Evolutionary conservation across 2,797 vertebrate species (phyloP).

Genomic region (Rhynchonycteris naso): DNA sequence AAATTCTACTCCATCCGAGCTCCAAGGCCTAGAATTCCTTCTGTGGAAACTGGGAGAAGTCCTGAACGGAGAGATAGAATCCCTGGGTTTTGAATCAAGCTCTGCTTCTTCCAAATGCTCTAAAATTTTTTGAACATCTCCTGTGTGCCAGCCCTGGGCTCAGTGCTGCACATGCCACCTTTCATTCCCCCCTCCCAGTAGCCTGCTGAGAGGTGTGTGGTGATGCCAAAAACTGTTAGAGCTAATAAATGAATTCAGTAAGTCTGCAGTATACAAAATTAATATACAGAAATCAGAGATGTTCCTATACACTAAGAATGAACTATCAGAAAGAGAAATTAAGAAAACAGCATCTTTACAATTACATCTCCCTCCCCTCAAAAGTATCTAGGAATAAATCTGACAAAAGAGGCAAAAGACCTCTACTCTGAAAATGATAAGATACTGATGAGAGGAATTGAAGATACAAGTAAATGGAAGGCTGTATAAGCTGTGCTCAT

Average conservation of each 20-base stretch:
- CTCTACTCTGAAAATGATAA: background rate
- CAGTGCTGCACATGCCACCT: accelerated
- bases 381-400: background rate
- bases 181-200: background rate
- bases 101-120: background rate
- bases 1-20: background rate
- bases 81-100: background rate
- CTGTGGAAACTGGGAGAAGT: background rate
- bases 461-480: background rate
- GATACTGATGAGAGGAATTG: background rate
- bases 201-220: background rate
- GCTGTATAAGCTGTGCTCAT: background rate
- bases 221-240: background rate
- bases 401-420: background rate
- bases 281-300: background rate
- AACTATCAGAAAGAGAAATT: background rate
- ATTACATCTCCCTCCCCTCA: background rate
- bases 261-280: background rate
- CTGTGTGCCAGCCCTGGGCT: accelerated
- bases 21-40: background rate
- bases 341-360: background rate
- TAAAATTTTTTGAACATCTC: background rate
- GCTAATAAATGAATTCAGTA: background rate
- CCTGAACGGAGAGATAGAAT: background rate
- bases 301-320: background rate